Evolutionary conservation across 2,113 vertebrate species (phyloP), one percentile per base, ranked within the genome.

Genomic region (Hassar affinis): DNA sequence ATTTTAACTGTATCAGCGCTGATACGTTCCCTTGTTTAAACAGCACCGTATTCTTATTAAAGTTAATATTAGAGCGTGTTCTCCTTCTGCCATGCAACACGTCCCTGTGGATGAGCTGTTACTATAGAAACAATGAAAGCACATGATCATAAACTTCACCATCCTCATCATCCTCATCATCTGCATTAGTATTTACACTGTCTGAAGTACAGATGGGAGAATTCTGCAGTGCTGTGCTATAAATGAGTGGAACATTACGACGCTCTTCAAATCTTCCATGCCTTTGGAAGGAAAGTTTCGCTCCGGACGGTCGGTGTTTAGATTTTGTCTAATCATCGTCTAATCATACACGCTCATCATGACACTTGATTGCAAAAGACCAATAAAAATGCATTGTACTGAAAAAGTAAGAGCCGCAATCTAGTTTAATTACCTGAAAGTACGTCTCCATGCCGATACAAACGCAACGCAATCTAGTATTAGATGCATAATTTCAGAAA

Each of bases 341-440:
- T 52, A 18, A 76, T 56, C 79, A 42, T 20, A 38, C 18, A 15
- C 4, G 20, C 25, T 57, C 30, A 81, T 71, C 33, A 4, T 72
- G 49, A 64, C 51, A 75, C 47, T 75, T 18, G 45, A 49, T 51
- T 54, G 51, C 30, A 22, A 35, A 76, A 76, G 49, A 33, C 10
- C 7, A 81, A 17, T 69, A 51, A 56, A 52, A 56, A 38, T 14
- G 8, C n/a, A 72, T 57, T 57, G 11, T 33, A 82, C 25, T 74
- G 18, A 61, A 61, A 57, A 18, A 75, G 25, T 35, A 64, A 20
- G 14, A n/a, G 15, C 59, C n/a, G 12, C 68, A 82, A 84, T 79
- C 14, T 6, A 78, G 33, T 57, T 61, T 45, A 49, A 83, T 52
- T 49, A 30, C 25, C 54, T 68, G 35, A 66, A 83, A 57, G 20